These are phyloP conservation scores for Dolichomitus sp. DNA, from an alignment of 2,888 invertebrate species.

Conservation along the genomic window DNA sequence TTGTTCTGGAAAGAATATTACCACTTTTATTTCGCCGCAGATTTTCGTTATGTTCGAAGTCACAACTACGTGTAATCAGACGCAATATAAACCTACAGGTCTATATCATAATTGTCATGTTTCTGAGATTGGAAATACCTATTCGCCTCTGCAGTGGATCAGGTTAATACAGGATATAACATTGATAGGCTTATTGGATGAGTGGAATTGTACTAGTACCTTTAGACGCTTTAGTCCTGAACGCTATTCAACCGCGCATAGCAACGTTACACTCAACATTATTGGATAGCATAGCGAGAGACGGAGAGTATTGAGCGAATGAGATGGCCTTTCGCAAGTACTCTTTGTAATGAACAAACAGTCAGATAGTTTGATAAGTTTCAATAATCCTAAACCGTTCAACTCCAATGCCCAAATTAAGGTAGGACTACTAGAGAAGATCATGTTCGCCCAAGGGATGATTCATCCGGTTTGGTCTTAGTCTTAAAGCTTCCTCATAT, in stretches of 20 bases:
- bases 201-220: slow-evolving; percentile 37
- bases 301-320: slow-evolving; percentile 56
- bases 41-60: background rate
- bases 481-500: slow-evolving; percentile 26
- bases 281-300: background rate
- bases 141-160: background rate
- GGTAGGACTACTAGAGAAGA: slow-evolving; percentile 55
- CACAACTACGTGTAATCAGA: background rate
- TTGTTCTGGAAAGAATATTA: background rate
- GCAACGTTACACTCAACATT: slow-evolving; percentile 20
- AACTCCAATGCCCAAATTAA: slow-evolving; percentile 44
- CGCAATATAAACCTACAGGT: background rate
- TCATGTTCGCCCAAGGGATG: slow-evolving; percentile 38
- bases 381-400: slow-evolving; percentile 67
- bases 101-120: background rate
- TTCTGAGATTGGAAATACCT: background rate
- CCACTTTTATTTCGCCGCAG: background rate
- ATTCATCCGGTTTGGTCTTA: slow-evolving; percentile 25
- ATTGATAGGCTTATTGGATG: slow-evolving; percentile 52
- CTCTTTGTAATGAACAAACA: slow-evolving; percentile 66
- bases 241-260: background rate
- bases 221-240: slow-evolving; percentile 13
- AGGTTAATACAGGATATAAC: background rate
- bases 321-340: slow-evolving; percentile 56
- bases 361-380: slow-evolving; percentile 59